Evolutionary conservation across 2,113 vertebrate species (phyloP).

Genomic region (Falco punctatus): DNA sequence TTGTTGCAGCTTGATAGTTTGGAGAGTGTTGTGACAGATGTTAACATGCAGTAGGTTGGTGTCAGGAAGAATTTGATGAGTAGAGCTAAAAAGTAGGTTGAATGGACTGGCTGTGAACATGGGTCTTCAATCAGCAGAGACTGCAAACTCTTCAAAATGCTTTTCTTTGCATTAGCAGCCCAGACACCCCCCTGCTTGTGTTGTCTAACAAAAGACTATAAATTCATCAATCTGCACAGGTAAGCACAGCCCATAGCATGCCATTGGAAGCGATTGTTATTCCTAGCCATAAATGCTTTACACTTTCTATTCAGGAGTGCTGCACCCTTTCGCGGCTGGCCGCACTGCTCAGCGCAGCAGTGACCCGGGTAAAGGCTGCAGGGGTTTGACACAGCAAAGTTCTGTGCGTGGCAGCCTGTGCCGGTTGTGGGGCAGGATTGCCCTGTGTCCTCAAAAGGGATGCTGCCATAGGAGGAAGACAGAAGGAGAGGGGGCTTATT

Average conservation of each 20-base stretch:
- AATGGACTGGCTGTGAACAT: not conserved
- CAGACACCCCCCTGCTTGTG: not conserved
- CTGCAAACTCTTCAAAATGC: not conserved
- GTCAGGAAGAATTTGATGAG: not conserved
- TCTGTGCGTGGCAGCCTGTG: not conserved
- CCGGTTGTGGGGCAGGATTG: rapidly evolving
- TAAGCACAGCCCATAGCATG: not conserved
- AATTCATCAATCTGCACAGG: not conserved
- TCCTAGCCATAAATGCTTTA: not conserved
- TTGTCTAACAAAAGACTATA: not conserved
- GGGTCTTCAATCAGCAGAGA: not conserved
- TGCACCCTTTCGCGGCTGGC: not conserved
- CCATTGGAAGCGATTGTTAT: not conserved
- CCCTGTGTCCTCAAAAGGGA: not conserved
- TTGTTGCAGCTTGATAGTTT: too few species aligned
- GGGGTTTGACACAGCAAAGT: not conserved
- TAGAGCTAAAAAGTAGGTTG: not conserved
- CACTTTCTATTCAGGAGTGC: not conserved
- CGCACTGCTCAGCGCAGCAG: not conserved
- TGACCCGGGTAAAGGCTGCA: not conserved
- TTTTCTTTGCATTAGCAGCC: not conserved
- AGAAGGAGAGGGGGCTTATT: not conserved
- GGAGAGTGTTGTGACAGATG: not conserved
- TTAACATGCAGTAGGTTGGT: not conserved
- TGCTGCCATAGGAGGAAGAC: not conserved